Conservation (phyloP, 2,113 vertebrate species). For the Peromyscus polionotus region DNA sequence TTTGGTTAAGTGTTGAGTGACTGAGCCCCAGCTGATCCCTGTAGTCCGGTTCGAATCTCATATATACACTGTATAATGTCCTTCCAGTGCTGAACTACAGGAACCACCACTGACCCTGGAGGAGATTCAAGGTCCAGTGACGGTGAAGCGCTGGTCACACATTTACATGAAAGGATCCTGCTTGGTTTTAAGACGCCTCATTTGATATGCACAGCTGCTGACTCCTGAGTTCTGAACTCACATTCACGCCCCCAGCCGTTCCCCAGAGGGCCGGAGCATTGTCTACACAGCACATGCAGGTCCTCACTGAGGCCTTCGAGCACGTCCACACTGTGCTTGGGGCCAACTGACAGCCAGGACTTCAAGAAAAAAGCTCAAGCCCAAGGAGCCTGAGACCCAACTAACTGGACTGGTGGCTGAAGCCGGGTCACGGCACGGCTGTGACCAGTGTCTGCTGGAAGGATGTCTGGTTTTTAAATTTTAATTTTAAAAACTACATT, state of each 20-base stretch:
- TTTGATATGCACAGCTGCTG: fast-evolving
- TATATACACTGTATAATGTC: background rate
- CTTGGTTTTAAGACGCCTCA: background rate
- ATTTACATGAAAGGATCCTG: background rate
- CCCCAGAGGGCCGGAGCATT: fast-evolving
- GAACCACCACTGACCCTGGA: background rate
- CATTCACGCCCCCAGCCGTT: fast-evolving
- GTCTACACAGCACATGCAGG: fast-evolving
- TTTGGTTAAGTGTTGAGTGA: background rate
- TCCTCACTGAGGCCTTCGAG: background rate
- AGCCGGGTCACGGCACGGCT: fast-evolving
- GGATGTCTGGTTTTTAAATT: fast-evolving
- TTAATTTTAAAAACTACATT: background rate
- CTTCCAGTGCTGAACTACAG: background rate
- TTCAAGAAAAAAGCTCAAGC: background rate
- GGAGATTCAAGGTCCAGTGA: fast-evolving
- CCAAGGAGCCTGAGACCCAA: fast-evolving
- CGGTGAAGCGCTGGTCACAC: background rate
- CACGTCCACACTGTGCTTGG: fast-evolving
- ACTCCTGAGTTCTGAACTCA: background rate
- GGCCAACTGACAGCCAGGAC: background rate
- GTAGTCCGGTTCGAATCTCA: background rate
- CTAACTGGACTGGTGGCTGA: too few relatives aligned
- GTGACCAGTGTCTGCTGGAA: fast-evolving
- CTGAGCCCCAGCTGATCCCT: background rate